These are phyloP conservation scores for Panthera leo DNA, from an alignment of 2,113 vertebrate genomes.

Conservation along the genomic window DNA sequence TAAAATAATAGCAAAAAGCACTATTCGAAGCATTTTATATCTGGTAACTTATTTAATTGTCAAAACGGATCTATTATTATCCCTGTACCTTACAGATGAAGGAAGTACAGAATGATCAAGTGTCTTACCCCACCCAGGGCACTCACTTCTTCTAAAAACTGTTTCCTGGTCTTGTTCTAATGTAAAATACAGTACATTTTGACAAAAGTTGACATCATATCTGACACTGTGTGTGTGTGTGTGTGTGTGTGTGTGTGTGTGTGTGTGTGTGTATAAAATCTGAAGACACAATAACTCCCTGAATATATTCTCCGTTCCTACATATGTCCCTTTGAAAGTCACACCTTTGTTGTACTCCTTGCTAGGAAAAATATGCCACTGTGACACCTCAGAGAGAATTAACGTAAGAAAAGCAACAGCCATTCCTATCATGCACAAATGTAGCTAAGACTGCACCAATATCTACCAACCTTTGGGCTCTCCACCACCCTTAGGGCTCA, in stretches of 20 bases:
- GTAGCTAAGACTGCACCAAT: not conserved
- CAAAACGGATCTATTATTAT: not conserved
- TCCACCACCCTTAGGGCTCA: slow-evolving; percentile 94
- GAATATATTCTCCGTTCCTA: not conserved
- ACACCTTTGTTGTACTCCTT: not conserved
- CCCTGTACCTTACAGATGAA: not conserved
- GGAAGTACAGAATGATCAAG: not conserved
- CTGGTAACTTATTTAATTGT: not conserved
- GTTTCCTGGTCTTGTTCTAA: not conserved
- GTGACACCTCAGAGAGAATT: not conserved
- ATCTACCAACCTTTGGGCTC: slow-evolving; percentile 92
- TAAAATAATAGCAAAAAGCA: not conserved
- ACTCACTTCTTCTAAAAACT: not conserved
- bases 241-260: rapidly evolving
- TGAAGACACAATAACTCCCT: not conserved
- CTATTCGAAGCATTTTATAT: not conserved
- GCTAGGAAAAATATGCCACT: not conserved
- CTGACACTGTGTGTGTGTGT: rapidly evolving
- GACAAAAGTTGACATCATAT: not conserved
- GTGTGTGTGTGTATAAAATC: not conserved
- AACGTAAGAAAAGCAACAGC: slow-evolving; percentile 23
- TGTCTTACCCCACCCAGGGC: not conserved
- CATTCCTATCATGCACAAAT: not conserved
- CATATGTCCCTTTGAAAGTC: not conserved
- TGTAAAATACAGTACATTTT: not conserved